Evolutionary conservation across 2,797 vertebrate species (phyloP), one percentile per base, ranked within the genome.

Genomic region (Pitangus sulphuratus): DNA sequence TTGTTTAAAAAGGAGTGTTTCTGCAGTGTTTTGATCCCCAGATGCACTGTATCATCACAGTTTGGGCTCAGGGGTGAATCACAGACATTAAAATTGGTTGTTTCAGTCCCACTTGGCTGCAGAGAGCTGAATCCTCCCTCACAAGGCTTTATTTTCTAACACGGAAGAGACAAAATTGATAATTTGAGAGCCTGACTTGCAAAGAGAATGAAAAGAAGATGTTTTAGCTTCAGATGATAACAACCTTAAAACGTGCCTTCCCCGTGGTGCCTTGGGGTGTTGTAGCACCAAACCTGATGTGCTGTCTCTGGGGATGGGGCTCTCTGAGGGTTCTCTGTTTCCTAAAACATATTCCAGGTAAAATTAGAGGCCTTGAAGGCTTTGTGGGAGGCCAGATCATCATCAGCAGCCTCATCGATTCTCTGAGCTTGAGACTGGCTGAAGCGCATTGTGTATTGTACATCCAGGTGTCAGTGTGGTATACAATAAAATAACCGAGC

Each of bases 11-110:
- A 39, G 21, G 48, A 51, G 65, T 2, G 3, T 87, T 87, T 60
- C 69, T 56, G 91, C 87, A 14, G 31, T 21, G 16, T 81, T 54
- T 54, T 69, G 84, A 47, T 87, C 71, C 90, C 61, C 61, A 89
- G 78, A 56, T 82, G 78, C 84, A 9, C 68, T 37, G 1, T 25
- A 66, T 47, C 81, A 51, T 42, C 90, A 5, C 83, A 66, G 75
- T 69, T 54, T 22, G 74, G 90, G 78, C 92, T 94, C 60, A n/a
- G 70, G 78, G 87, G 89, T 87, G 81, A 90, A 89, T 82, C 83
- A 74, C 50, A 53, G 48, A 61, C 47, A 93, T 33, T 75, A 75
- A 83, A 83, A 74, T 44, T 0, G 37, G 53, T 84, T 57, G 40
- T 72, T 91, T 69, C 56, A 61, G 42, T 64, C 74, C 48, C 65